Conservation (phyloP, 1,140 invertebrate species). For the Sitophilus oryzae region DNA sequence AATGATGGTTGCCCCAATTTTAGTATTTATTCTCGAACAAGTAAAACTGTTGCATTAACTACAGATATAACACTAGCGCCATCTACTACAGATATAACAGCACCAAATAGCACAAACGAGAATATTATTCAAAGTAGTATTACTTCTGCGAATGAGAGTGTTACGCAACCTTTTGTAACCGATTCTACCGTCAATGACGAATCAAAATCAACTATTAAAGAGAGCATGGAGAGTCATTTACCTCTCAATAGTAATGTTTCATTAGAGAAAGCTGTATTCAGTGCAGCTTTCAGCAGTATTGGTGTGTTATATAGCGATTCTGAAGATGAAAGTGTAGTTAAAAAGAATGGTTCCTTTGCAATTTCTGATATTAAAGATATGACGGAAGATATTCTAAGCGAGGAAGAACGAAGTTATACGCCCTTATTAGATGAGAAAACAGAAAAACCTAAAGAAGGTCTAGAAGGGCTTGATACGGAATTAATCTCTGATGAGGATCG, state of each 20-base stretch:
- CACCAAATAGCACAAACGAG: constrained; percentile 7
- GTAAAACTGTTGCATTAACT: constrained; percentile 64
- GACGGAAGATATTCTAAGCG: constrained; percentile 53
- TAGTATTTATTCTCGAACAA: constrained; percentile 73
- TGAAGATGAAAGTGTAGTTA: constrained; percentile 37
- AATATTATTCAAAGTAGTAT: neutral
- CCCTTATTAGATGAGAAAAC: constrained; percentile 56
- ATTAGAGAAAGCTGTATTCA: neutral
- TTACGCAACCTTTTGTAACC: neutral
- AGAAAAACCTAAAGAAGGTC: constrained; percentile 37
- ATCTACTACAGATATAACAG: neutral
- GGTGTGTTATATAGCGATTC: constrained; percentile 39
- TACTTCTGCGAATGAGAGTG: neutral
- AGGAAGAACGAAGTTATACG: constrained; percentile 60
- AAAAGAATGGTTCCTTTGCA: constrained; percentile 30
- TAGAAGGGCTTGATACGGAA: constrained; percentile 62
- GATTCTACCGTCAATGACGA: neutral
- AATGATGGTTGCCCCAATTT: constrained; percentile 76
- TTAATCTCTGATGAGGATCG: constrained; percentile 62
- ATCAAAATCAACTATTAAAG: too few species aligned
- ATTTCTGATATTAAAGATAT: constrained; percentile 46
- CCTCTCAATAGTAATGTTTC: too few species aligned
- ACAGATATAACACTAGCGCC: constrained; percentile 45
- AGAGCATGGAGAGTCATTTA: neutral
- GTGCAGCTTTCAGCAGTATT: constrained; percentile 2